Conservation (phyloP, 2,888 invertebrate species). For the Adelognathus sp. region DNA sequence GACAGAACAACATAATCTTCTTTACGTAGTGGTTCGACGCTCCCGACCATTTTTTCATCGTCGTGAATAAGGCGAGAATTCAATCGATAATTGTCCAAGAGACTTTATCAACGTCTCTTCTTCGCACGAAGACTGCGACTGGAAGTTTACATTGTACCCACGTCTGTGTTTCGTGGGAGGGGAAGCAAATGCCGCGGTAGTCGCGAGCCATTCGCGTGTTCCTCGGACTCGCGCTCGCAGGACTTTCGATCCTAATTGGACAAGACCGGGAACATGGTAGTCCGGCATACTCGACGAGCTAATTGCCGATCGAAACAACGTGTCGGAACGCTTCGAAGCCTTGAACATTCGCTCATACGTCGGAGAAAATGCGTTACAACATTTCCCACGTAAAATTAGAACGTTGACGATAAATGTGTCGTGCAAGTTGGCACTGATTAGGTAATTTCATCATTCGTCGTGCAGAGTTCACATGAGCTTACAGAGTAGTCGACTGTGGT, state of each 20-base stretch:
- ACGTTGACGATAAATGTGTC: slow-evolving; percentile 32
- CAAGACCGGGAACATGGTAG: slow-evolving; percentile 57
- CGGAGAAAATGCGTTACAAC: slow-evolving; percentile 33
- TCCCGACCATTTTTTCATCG: not conserved
- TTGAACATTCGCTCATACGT: not conserved
- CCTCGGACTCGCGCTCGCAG: slow-evolving; percentile 29
- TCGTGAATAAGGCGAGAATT: not conserved
- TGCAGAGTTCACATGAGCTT: not conserved
- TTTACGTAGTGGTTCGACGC: not conserved
- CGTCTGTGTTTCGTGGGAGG: slow-evolving; percentile 19
- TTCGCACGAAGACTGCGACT: not conserved
- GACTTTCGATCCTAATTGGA: slow-evolving; percentile 69
- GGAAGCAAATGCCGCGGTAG: slow-evolving; percentile 6
- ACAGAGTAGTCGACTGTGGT: not conserved
- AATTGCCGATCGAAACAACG: slow-evolving; percentile 70
- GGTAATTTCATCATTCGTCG: slow-evolving; percentile 43
- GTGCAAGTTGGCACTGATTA: slow-evolving; percentile 15
- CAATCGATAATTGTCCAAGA: slow-evolving; percentile 23
- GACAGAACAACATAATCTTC: no score
- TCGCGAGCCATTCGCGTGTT: slow-evolving; percentile 32
- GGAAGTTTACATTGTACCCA: not conserved
- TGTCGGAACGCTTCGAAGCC: slow-evolving; percentile 33
- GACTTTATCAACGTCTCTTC: not conserved
- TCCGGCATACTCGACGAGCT: slow-evolving; percentile 54
- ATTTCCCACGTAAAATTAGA: not conserved